Conservation (phyloP, 2,113 vertebrate species). For the Theristicus caerulescens region DNA sequence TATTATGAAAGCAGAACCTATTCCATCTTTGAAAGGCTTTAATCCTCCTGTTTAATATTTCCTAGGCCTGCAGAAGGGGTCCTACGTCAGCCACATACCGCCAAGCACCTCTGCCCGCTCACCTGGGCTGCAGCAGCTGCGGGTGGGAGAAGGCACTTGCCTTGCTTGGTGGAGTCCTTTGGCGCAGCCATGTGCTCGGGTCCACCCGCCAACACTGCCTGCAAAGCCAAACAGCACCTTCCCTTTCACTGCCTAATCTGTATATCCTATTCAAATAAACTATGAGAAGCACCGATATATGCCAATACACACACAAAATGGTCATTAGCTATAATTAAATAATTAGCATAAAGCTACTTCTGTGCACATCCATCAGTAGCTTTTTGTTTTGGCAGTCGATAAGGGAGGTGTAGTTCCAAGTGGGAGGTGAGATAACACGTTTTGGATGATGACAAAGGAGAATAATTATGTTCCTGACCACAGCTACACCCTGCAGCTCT, state of each 20-base stretch:
- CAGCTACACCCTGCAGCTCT: not conserved
- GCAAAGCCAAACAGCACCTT: not conserved
- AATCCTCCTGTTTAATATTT: not conserved
- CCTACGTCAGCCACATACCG: rapidly evolving
- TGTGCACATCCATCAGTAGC: not conserved
- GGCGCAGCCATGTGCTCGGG: not conserved
- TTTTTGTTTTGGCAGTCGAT: not conserved
- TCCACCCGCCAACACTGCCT: not conserved
- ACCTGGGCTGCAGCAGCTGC: not conserved
- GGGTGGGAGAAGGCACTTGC: not conserved
- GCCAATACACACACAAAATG: not conserved
- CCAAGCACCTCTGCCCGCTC: not conserved
- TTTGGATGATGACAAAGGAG: not conserved
- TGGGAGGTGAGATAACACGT: not conserved
- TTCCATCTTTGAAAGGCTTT: not conserved
- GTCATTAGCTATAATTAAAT: not conserved
- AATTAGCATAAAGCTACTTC: not conserved
- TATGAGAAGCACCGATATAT: not conserved
- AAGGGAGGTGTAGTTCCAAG: not conserved
- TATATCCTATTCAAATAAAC: not conserved
- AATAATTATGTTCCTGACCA: not conserved
- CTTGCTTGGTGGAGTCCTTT: no score
- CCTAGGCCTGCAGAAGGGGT: not conserved
- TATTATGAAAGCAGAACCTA: not conserved
- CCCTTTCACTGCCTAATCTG: not conserved